Evolutionary conservation across 2,888 invertebrate species (phyloP).

Genomic region (Dolomedes plantarius): DNA sequence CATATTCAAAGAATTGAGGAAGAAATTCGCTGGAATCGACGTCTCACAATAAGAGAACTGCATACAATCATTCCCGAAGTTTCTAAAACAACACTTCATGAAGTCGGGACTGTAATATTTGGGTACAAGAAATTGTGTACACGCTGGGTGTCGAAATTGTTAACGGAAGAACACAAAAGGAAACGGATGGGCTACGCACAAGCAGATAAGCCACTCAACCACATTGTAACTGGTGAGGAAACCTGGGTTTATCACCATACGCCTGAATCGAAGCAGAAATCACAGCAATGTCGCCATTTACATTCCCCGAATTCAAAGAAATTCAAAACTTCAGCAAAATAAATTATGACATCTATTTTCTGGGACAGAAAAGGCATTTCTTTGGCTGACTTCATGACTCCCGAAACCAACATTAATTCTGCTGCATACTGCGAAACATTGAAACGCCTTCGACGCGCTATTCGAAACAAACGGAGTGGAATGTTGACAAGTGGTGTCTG

Average conservation of each 20-base stretch:
- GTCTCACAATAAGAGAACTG: neutral
- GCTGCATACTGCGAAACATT: too few relatives aligned
- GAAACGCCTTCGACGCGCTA: neutral
- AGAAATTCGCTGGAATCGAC: neutral
- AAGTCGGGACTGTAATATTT: constrained; percentile 6
- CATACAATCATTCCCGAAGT: neutral
- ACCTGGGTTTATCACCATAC: constrained; percentile 7
- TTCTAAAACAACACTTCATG: neutral
- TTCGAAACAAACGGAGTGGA: neutral
- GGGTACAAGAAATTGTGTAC: constrained; percentile 13
- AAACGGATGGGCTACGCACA: constrained; percentile 18
- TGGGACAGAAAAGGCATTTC: too few relatives aligned
- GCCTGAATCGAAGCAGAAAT: constrained; percentile 15
- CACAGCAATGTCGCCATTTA: constrained; percentile 19
- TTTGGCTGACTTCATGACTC: too few relatives aligned
- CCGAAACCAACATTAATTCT: too few relatives aligned
- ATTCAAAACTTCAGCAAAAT: constrained; percentile 16
- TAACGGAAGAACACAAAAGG: constrained; percentile 19
- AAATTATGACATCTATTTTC: constrained; percentile 24
- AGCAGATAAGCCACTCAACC: constrained; percentile 23
- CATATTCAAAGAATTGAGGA: neutral
- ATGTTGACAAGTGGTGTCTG: too few relatives aligned
- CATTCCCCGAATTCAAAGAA: neutral
- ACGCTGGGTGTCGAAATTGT: constrained; percentile 33
- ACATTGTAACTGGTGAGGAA: constrained; percentile 9